Conservation (phyloP, 2,113 vertebrate genomes). For the Pavo muticus region DNA sequence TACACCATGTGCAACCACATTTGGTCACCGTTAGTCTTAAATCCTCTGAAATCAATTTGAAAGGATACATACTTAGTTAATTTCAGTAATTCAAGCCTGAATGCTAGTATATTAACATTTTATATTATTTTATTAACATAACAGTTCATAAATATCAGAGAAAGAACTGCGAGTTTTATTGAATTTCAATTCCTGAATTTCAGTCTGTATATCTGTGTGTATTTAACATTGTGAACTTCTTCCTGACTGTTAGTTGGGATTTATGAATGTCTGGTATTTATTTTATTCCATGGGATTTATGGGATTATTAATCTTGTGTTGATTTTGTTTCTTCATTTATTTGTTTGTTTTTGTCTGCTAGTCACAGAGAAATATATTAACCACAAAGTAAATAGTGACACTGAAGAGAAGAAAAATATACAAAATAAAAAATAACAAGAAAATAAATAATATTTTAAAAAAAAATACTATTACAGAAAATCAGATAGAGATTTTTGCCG, state of each 20-base stretch:
- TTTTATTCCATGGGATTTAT: neutral
- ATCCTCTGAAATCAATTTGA: neutral
- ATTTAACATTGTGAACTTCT: neutral
- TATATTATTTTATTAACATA: neutral
- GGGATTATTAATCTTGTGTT: neutral
- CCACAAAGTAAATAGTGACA: neutral
- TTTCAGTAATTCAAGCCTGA: neutral
- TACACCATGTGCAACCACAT: neutral
- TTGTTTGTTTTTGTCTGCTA: neutral
- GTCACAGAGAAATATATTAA: neutral
- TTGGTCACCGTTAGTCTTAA: neutral
- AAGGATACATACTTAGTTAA: neutral
- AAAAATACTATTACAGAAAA: neutral
- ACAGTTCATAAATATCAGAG: neutral
- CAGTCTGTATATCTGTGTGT: neutral
- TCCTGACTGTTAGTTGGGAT: neutral
- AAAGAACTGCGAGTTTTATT: neutral
- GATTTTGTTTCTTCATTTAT: neutral
- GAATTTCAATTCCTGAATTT: constrained; percentile 19
- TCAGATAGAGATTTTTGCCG: neutral
- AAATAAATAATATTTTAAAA: too few relatives aligned
- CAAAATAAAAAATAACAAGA: neutral
- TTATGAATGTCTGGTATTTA: too few relatives aligned
- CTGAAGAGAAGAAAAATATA: neutral
- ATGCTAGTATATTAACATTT: neutral